Percentiles rank a stretch among this genome's conserved stretches.
Evolutionary conservation across 1,140 invertebrate species (phyloP).

Genomic region (Drosophila fuyamai): DNA sequence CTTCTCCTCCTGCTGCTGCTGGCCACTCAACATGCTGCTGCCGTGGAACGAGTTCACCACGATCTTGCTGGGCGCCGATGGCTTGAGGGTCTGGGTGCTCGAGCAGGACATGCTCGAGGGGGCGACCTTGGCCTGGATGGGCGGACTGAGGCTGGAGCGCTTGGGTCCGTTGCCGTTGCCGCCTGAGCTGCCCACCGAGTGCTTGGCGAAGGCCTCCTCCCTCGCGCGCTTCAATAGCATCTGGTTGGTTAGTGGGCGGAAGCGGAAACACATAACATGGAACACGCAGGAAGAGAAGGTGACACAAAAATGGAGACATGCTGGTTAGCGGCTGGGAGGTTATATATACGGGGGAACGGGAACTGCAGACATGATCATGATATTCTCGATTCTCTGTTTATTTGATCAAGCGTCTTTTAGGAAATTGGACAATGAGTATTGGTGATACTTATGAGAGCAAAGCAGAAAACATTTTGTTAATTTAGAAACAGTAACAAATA

Average conservation of each 20-base stretch:
- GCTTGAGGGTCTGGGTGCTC: constrained; percentile 57
- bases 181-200: constrained; percentile 7
- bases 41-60: constrained; percentile 83
- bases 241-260: constrained; percentile 64
- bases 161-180: constrained; percentile 37
- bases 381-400: too few species aligned
- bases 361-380: too few species aligned
- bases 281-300: not conserved
- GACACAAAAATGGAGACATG: not conserved
- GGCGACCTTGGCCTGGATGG: constrained; percentile 16
- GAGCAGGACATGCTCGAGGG: constrained; percentile 28
- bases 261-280: constrained; percentile 28
- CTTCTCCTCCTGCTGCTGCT: constrained; percentile 75
- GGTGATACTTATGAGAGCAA: too few species aligned
- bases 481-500: too few species aligned
- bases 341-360: too few species aligned
- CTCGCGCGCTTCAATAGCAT: constrained; percentile 83
- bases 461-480: too few species aligned
- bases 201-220: constrained; percentile 65
- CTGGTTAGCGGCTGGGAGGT: not conserved
- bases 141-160: constrained; percentile 49
- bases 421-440: too few species aligned
- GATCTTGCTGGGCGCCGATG: constrained; percentile 63
- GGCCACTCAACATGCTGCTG: constrained; percentile 72
- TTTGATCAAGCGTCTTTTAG: too few species aligned